These are phyloP conservation scores for Diuraphis noxia DNA, from an alignment of 1,140 invertebrate species.

Conservation along the genomic window DNA sequence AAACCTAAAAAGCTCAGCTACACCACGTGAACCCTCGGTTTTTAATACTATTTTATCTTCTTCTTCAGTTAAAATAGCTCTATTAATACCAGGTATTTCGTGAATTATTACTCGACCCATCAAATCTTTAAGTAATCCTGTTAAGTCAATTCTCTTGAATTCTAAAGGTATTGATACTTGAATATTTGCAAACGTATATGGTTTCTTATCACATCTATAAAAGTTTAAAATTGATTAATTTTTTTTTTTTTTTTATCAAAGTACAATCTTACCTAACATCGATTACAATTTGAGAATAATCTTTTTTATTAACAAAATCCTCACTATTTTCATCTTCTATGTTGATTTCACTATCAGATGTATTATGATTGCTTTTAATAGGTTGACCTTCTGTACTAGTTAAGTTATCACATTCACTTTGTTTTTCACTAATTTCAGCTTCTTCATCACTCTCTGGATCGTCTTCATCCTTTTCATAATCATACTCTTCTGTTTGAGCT, in stretches of 20 bases:
- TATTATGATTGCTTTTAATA: background rate
- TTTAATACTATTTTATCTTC: slow-evolving; percentile 69
- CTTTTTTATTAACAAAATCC: background rate
- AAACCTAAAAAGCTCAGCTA: slow-evolving; percentile 83
- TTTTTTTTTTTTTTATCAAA: background rate
- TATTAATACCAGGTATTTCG: slow-evolving; percentile 79
- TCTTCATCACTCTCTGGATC: slow-evolving; percentile 44
- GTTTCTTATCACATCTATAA: slow-evolving; percentile 56
- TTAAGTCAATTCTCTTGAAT: slow-evolving; percentile 75
- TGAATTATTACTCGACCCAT: slow-evolving; percentile 76
- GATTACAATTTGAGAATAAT: background rate
- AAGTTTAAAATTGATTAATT: background rate
- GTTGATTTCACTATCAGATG: background rate
- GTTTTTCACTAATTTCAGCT: slow-evolving; percentile 29
- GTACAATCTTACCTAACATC: slow-evolving; percentile 19
- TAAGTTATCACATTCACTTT: slow-evolving; percentile 23
- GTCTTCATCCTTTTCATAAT: slow-evolving; percentile 51
- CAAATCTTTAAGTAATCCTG: slow-evolving; percentile 75
- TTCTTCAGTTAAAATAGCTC: slow-evolving; percentile 77
- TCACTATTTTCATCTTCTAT: background rate
- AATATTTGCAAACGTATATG: slow-evolving; percentile 55
- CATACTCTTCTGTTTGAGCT: slow-evolving; percentile 35
- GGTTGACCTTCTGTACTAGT: background rate
- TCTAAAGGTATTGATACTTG: slow-evolving; percentile 67
- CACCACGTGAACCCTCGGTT: slow-evolving; percentile 94